Percentiles rank a stretch among this genome's conserved stretches.
These are phyloP conservation scores for Chauna torquata DNA, from an alignment of 2,113 vertebrate genomes.

Conservation along the genomic window DNA sequence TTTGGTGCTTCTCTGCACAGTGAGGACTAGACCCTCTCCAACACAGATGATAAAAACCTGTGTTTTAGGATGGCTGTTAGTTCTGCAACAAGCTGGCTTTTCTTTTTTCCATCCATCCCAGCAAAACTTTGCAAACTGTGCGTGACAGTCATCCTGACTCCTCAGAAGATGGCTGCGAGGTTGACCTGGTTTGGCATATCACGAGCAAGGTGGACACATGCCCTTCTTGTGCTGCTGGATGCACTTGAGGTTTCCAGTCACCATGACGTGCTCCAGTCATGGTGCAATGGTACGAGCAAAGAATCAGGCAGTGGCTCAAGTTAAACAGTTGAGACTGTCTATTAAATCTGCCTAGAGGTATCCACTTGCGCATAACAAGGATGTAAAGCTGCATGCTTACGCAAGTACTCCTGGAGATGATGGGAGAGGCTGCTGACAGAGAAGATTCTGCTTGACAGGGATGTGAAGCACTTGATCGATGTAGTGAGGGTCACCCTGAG, in stretches of 20 bases:
- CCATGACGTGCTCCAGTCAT: not conserved
- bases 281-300: not conserved
- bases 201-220: not conserved
- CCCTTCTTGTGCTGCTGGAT: not conserved
- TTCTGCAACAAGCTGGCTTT: fast-evolving
- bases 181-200: not conserved
- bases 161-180: not conserved
- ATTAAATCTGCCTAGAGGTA: not conserved
- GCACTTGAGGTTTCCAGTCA: not conserved
- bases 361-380: not conserved
- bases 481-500: not conserved
- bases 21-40: not conserved
- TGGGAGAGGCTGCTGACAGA: not conserved
- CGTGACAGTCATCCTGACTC: fast-evolving
- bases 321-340: not conserved
- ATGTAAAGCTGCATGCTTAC: not conserved
- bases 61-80: not conserved
- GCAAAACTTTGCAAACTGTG: not conserved
- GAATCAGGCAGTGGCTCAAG: not conserved
- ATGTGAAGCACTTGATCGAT: not conserved
- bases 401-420: not conserved
- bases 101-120: not conserved
- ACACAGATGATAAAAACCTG: not conserved
- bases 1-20: not conserved
- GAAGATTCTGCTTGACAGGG: not conserved